A percentile compares a stretch with the other conserved stretches of the same genome.
phyloP scores from a whole-genome alignment of 2,113 vertebrate genomes.

The Carlito syrichta region DNA sequence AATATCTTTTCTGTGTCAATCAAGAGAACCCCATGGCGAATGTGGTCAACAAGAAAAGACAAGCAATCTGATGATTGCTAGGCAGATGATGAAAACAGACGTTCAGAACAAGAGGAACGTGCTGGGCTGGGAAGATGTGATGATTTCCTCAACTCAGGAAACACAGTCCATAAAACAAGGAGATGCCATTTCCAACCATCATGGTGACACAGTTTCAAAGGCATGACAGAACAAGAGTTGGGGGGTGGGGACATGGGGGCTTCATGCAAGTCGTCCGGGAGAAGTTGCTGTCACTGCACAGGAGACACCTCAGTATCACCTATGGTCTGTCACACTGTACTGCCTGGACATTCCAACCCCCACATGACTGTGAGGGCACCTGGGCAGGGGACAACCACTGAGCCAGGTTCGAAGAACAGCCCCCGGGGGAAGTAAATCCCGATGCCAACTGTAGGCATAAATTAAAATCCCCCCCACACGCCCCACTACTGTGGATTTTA shows the following conservation, averaged over 20 bases:
- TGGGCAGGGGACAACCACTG: background rate
- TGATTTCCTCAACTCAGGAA: background rate
- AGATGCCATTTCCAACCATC: background rate
- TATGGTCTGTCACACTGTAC: background rate
- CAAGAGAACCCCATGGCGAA: background rate
- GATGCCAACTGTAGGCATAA: background rate
- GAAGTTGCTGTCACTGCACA: rapidly evolving
- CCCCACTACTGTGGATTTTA: too few relatives aligned
- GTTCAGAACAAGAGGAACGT: background rate
- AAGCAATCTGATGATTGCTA: too few relatives aligned
- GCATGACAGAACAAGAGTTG: rapidly evolving
- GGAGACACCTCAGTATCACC: background rate
- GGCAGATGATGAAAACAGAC: background rate
- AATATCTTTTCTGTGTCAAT: background rate
- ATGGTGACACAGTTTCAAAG: too few relatives aligned
- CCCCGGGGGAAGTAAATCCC: rapidly evolving
- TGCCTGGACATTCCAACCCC: background rate
- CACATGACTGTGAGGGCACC: rapidly evolving
- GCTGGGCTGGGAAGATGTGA: background rate
- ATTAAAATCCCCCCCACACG: background rate
- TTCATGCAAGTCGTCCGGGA: background rate
- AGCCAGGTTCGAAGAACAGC: background rate
- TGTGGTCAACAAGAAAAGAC: background rate
- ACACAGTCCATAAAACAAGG: background rate
- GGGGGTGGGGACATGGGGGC: background rate